Base-by-base conservation (phyloP, 2,888 invertebrate genomes). In the Exocentrus adspersus region DNA sequence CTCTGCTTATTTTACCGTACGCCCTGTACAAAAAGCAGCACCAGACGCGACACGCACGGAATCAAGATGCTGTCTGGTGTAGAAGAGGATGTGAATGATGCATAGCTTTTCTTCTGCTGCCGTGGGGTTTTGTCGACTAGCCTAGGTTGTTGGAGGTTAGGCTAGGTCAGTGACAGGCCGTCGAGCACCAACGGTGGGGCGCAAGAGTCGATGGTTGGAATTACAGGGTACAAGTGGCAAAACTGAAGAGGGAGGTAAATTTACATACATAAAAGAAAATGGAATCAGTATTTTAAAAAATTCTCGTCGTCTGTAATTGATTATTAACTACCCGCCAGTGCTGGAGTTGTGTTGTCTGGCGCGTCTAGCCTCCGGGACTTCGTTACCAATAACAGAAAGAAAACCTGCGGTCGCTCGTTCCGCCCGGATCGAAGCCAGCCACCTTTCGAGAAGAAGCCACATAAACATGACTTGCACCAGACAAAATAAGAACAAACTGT, bases 101-200 rank as follows among this genome's bases (percentile, higher is more conserved):
- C 60, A 60, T 60, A 45, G 51, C 60, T 51, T 51, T 60, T 60
- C 60, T 51, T 60, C 51, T 52, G 58, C 32, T 57, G 52, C 52
- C n/a, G n/a, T n/a, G 56, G 48, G 45, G 57, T 57, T 46, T 62
- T 60, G 50, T 51, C 58, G 65, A 65, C 70, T 72, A 72, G 73
- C 70, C 56, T 72, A 68, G 67, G 54, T 66, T 65, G 67, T 65
- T 50, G 57, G 72, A 72, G 72, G 75, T 75, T 75, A 74, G 69
- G 67, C 51, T 74, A 75, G 75, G 75, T 75, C 75, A 75, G 73
- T 72, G 73, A 65, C 65, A 65, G 65, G 56, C 64, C 51, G 42
- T 48, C 60, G 60, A 57, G 61, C 32, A 43, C 42, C 53, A 46
- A 37, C 28, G 48, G 20, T 14, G 32, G 32, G 30, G 51, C 37